These are phyloP conservation scores for Blastomussa wellsi DNA, from an alignment of 92 coral and sea anemone species.

Conservation along the genomic window DNA sequence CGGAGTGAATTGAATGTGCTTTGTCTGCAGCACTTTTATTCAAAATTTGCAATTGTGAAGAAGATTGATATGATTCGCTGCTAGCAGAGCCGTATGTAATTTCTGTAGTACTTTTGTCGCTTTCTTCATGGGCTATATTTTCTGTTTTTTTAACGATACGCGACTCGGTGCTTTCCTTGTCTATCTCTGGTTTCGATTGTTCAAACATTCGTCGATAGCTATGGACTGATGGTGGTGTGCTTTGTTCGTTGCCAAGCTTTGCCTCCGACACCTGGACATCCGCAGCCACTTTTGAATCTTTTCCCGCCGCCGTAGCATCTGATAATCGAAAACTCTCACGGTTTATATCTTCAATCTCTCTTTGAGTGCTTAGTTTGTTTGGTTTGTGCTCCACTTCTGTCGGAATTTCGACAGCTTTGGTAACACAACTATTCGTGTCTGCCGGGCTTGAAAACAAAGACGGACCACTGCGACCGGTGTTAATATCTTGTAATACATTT, in stretches of 20 bases:
- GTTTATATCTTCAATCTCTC: slow-evolving; percentile 14
- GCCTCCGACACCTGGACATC: neutral
- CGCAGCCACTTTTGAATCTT: neutral
- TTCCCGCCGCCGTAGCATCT: neutral
- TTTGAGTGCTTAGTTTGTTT: slow-evolving; percentile 21
- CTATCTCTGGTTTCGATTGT: slow-evolving; percentile 38
- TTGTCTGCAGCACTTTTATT: slow-evolving; percentile 16
- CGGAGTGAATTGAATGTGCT: slow-evolving; percentile 23
- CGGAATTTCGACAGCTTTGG: slow-evolving; percentile 44
- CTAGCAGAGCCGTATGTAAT: neutral
- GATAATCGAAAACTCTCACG: neutral
- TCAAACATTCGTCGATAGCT: slow-evolving; percentile 58
- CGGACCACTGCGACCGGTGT: slow-evolving; percentile 1
- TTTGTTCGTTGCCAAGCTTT: slow-evolving; percentile 34
- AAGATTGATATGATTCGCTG: neutral
- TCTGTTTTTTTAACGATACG: neutral
- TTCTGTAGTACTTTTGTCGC: slow-evolving; percentile 21
- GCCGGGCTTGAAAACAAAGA: neutral
- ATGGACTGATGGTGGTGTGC: slow-evolving; percentile 67
- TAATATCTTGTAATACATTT: neutral
- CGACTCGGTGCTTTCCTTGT: neutral
- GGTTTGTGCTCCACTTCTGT: slow-evolving; percentile 26
- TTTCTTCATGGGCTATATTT: slow-evolving; percentile 26
- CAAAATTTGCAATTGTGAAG: slow-evolving; percentile 9
- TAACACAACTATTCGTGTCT: slow-evolving; percentile 39